Percentiles rank a stretch among this genome's conserved stretches.
phyloP scores from a whole-genome alignment of 2,113 vertebrate species.

The Pituophis catenifer region DNA sequence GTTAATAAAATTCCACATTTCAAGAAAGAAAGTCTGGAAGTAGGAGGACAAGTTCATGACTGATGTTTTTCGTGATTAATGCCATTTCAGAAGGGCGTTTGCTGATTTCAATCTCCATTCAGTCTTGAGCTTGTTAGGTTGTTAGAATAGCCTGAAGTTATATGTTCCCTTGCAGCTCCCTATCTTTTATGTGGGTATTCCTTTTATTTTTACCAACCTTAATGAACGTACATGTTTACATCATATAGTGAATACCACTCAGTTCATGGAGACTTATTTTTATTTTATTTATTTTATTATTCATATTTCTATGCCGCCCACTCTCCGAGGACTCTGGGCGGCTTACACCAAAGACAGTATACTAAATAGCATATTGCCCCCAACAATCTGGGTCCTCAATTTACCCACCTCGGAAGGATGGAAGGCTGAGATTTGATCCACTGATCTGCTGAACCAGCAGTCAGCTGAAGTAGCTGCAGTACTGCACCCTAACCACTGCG shows the following conservation, averaged over 20 bases:
- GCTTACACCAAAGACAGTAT: too few relatives aligned
- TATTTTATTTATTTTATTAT: too few relatives aligned
- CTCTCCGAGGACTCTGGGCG: too few relatives aligned
- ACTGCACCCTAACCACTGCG: too few relatives aligned
- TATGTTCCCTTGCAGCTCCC: conserved; percentile 74
- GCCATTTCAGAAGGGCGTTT: background rate
- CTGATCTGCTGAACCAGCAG: too few relatives aligned
- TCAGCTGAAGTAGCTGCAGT: too few relatives aligned
- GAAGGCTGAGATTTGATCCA: too few relatives aligned
- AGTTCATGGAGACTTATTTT: background rate
- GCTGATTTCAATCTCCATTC: background rate
- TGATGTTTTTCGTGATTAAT: background rate
- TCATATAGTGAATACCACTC: background rate
- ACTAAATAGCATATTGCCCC: too few relatives aligned
- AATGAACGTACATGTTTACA: conserved; percentile 60
- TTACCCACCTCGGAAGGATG: too few relatives aligned
- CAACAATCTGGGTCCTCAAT: too few relatives aligned
- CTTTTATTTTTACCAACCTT: conserved; percentile 89
- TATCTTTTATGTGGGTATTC: conserved; percentile 83
- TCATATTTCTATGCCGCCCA: too few relatives aligned
- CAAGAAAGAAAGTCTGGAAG: background rate
- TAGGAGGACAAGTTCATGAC: background rate
- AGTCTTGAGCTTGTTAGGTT: background rate
- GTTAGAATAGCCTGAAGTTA: conserved; percentile 40
- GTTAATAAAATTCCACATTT: background rate